A percentile compares a stretch with the other conserved stretches of the same genome.
Evolutionary conservation across 2,113 vertebrate genomes (phyloP).

Genomic region (Epinephelus fuscoguttatus): DNA sequence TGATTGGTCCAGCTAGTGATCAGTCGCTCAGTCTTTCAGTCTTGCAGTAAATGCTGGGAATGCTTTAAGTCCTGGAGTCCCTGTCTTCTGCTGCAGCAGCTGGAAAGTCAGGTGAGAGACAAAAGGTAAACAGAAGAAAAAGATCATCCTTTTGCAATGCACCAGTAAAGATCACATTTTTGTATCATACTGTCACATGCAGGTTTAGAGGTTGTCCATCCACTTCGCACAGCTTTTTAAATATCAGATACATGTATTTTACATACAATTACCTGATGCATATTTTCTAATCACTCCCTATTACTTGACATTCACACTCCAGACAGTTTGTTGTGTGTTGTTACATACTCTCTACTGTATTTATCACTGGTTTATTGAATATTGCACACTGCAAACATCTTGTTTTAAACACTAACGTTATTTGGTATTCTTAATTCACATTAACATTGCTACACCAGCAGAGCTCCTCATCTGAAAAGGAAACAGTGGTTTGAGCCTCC

Average conservation of each 20-base stretch:
- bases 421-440: background rate
- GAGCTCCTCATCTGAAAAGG: background rate
- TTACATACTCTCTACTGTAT: background rate
- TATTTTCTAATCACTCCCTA: background rate
- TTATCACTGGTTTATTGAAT: background rate
- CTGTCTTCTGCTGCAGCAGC: background rate
- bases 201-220: no score
- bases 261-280: background rate
- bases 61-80: background rate
- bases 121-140: background rate
- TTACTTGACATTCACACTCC: background rate
- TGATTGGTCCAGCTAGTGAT: background rate
- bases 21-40: background rate
- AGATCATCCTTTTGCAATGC: background rate
- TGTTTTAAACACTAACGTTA: background rate
- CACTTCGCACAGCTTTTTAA: background rate
- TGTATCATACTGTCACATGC: background rate
- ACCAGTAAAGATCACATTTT: background rate
- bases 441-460: background rate
- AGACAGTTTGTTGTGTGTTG: background rate
- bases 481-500: background rate
- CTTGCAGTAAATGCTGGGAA: background rate
- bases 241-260: background rate
- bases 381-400: background rate
- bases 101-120: background rate